These are phyloP conservation scores for Barnardius zonarius DNA, from an alignment of 2,113 vertebrate species.

Conservation along the genomic window DNA sequence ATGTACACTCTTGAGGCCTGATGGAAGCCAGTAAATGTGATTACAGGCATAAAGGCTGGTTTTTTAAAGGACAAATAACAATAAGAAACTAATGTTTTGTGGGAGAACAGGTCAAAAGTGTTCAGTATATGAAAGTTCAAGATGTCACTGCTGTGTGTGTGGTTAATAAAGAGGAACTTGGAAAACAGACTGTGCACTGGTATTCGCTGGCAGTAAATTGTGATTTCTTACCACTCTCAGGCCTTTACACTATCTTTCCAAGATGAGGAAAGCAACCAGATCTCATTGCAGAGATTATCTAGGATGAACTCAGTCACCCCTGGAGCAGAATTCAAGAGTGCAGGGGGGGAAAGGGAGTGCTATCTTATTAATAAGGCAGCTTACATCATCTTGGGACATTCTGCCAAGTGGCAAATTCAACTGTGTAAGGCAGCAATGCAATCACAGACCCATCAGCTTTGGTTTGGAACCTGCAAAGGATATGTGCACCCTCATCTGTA, in stretches of 20 bases:
- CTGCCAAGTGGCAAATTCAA: neutral
- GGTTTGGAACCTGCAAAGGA: neutral
- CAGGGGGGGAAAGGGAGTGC: neutral
- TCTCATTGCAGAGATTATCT: conserved; percentile 9
- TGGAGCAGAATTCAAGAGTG: neutral
- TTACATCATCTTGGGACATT: neutral
- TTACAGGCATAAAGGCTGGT: neutral
- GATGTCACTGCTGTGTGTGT: neutral
- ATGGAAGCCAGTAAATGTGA: neutral
- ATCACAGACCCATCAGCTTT: neutral
- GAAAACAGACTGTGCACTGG: neutral
- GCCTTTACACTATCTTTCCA: neutral
- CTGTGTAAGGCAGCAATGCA: neutral
- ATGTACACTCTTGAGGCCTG: neutral
- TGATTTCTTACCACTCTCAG: neutral
- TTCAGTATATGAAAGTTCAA: neutral
- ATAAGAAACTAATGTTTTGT: neutral
- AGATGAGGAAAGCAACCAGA: neutral
- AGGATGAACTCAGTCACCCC: neutral
- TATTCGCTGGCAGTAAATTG: neutral
- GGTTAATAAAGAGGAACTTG: neutral
- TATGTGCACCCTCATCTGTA: neutral
- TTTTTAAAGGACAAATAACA: neutral
- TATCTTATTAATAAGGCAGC: neutral
- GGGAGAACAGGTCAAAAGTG: neutral